Percentiles rank a stretch among this genome's conserved stretches.
These are phyloP conservation scores for Lethrus apterus DNA, from an alignment of 1,140 invertebrate species.

Conservation along the genomic window DNA sequence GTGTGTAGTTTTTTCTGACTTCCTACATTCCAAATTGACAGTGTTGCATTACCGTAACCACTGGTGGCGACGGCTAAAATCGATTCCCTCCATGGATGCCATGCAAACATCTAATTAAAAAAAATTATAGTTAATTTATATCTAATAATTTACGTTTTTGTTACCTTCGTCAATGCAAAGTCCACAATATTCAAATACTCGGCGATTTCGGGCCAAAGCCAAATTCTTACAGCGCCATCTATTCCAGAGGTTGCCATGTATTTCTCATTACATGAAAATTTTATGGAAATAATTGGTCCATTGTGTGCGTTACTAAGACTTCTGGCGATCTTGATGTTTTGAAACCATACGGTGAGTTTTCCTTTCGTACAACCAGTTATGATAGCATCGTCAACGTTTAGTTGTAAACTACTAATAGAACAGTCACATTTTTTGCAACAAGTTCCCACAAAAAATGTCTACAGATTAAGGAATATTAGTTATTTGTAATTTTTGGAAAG, in stretches of 20 bases:
- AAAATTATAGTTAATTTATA: neutral
- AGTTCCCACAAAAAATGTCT: neutral
- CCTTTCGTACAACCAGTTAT: conserved; percentile 3
- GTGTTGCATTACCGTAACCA: too few species aligned
- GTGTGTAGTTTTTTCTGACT: neutral
- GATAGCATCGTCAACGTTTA: neutral
- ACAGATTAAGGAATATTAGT: neutral
- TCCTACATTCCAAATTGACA: conserved; percentile 2
- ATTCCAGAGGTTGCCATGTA: conserved; percentile 3
- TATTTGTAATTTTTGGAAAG: neutral
- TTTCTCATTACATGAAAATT: conserved; percentile 5
- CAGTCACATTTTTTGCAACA: neutral
- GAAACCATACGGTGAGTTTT: too few species aligned
- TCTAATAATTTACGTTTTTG: neutral
- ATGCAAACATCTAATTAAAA: neutral
- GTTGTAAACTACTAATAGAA: neutral
- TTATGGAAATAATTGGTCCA: neutral
- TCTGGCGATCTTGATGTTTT: too few species aligned
- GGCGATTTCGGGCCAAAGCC: neutral
- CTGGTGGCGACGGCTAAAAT: neutral
- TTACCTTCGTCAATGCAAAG: neutral
- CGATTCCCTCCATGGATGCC: conserved; percentile 6
- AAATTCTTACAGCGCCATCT: neutral
- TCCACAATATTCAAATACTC: neutral
- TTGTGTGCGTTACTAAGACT: neutral